Evolutionary conservation across 2,797 vertebrate genomes (phyloP), one percentile per base, ranked within the genome.

Genomic region (Champsocephalus gunnari): DNA sequence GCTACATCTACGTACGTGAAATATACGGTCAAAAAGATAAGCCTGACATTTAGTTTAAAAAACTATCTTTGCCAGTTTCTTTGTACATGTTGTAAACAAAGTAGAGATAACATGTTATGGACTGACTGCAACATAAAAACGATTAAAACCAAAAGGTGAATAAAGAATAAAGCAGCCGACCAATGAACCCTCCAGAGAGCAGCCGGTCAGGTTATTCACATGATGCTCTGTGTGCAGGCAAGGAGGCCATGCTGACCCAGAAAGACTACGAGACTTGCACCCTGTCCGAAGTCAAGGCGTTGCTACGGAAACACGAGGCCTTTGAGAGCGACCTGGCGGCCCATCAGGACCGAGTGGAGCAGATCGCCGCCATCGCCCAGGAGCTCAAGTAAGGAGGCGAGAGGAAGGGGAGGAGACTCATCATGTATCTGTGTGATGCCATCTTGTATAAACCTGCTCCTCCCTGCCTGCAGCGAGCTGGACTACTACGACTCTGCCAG

Each of bases 301-400:
- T 99, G 41, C 93, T 99, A 76, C 92, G 96, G 80, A 99, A 99
- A 69, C 98, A 99, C 0, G 97, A 99, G 84, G 97, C 98, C 51
- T 99, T 99, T 0, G 98, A 99, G 93, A 98, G 97, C 1, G 97
- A 99, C 92, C 93, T 99, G 90, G 97, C 97, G 0, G 98, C 97
- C 0, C 97, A 99, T 84, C 98, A 99, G 92, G 97, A 99, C 92
- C 70, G 98, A 0, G 97, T 99, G 92, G 98, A 99, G 89, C 97
- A 99, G 93, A 99, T 99, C 0, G 98, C 97, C 0, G 97, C 98
- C 61, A 98, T 99, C 1, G 97, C 98, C 0, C 97, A 98, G 92
- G 98, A 99, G 71, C 97, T 99, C 79, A 99, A 99, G 98, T 98
- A 93, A 45, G 90, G 51, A 57, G 8, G 9, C 19, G 8, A 4